These are phyloP conservation scores for Hoplias malabaricus DNA, from an alignment of 2,113 vertebrate genomes.

Conservation along the genomic window DNA sequence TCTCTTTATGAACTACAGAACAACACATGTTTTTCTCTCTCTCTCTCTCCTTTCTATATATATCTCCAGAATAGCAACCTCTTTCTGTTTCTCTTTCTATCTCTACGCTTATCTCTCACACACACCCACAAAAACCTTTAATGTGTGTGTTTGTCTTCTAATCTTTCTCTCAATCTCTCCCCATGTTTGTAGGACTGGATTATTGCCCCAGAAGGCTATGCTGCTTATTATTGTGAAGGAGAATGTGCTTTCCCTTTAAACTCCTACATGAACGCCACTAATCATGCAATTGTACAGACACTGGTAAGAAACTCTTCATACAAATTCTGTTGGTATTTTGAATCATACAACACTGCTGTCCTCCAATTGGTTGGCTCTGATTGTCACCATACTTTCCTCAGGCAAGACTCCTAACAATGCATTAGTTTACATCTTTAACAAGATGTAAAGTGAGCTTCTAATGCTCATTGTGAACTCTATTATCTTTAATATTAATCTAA, in stretches of 20 bases:
- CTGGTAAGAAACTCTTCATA: too few relatives aligned
- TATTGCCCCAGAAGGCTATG: conserved; percentile 94
- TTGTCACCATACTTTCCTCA: too few relatives aligned
- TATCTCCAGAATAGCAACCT: too few relatives aligned
- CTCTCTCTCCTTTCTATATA: not conserved
- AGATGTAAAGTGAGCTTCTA: too few relatives aligned
- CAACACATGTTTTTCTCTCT: not conserved
- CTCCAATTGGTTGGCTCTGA: too few relatives aligned
- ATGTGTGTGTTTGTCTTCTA: not conserved
- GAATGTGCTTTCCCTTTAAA: conserved; percentile 96
- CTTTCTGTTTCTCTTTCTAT: not conserved
- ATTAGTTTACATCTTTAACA: too few relatives aligned
- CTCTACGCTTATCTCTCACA: not conserved
- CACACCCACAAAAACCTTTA: not conserved
- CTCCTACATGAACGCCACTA: conserved; percentile 98
- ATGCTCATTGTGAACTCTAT: too few relatives aligned
- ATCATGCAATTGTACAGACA: conserved; percentile 96
- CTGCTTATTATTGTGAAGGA: conserved; percentile 95
- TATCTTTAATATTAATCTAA: too few relatives aligned
- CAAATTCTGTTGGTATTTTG: too few relatives aligned
- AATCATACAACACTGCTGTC: too few relatives aligned
- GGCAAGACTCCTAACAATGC: too few relatives aligned
- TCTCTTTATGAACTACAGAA: not conserved
- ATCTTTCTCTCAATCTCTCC: conserved; percentile 11
- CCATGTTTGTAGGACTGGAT: conserved; percentile 87